Evolutionary conservation across 2,113 vertebrate species (phyloP), one percentile per base, ranked within the genome.

Genomic region (Probosciger aterrimus): DNA sequence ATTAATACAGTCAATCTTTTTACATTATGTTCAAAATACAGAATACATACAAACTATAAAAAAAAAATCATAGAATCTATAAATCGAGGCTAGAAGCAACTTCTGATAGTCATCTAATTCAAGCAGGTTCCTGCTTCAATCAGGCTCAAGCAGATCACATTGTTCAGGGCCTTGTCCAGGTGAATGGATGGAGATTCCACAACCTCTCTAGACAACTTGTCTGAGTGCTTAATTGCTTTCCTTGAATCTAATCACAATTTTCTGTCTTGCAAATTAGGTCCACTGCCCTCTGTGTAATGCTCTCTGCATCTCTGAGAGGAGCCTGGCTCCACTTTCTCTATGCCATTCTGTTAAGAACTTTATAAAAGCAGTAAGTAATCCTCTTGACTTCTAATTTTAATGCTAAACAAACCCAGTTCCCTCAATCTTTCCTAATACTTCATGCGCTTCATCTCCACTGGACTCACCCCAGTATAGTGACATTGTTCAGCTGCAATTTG

Each of bases 371-470:
- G 4, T 22, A 69, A 55, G 16, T 83, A 74, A 62, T 17, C 23
- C 9, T 60, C 37, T 62, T 62, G 28, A 57, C 16, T 77, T 74
- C 24, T 65, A 37, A 52, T 44, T 23, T 59, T n/a, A 70, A 80
- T 7, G 13, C 20, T 65, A 25, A 81, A 25, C 8, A 82, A 27
- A 17, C 3, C 0, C 41, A 53, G 3, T 69, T 85, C 6, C 64
- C 33, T 86, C 41, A 55, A 31, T 47, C 6, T 39, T 2, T 82
- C 9, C n/a, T 91, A 60, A 71, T 33, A 50, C 4, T 11, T 9
- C 11, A 30, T 41, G 47, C 0, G 0, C 4, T 85, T 67, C 22
- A 30, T 5, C 23, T 52, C 18, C 52, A 30, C 39, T 76, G 52
- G 44, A 55, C 33, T 76, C 35, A 30, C 5, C 50, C 18, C 63